These are phyloP conservation scores for Zoroaster sp. DNA, from an alignment of 53 echinoderm and acorn worm species.

Conservation along the genomic window DNA sequence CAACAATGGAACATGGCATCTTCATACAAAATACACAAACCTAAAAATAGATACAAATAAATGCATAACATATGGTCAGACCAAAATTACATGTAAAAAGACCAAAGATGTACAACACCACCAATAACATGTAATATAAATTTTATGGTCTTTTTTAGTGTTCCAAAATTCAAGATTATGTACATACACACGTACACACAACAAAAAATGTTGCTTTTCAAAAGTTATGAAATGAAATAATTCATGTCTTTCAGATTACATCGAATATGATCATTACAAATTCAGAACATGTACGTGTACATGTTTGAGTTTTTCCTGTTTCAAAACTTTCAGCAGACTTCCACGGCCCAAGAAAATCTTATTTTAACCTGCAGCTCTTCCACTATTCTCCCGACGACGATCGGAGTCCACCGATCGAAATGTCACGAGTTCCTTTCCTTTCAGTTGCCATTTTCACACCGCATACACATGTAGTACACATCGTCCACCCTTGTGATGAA, in stretches of 20 bases:
- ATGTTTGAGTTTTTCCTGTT: background rate
- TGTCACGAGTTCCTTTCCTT: background rate
- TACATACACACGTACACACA: background rate
- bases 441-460: background rate
- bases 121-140: too few relatives aligned
- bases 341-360: background rate
- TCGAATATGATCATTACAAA: background rate
- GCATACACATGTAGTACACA: background rate
- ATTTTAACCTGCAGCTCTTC: background rate
- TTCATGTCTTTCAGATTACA: background rate
- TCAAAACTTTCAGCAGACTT: background rate
- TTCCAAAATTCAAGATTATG: background rate
- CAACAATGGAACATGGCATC: too few relatives aligned
- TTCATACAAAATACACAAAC: too few relatives aligned
- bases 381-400: background rate
- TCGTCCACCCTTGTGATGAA: background rate
- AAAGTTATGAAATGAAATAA: background rate
- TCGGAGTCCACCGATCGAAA: background rate
- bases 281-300: background rate
- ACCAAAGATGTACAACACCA: too few relatives aligned
- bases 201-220: background rate
- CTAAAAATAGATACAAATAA: too few relatives aligned
- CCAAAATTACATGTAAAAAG: too few relatives aligned
- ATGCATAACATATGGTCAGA: too few relatives aligned
- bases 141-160: too few relatives aligned